Evolutionary conservation across 2,113 vertebrate genomes (phyloP), one percentile per base, ranked within the genome.

Genomic region (Callipepla californica): DNA sequence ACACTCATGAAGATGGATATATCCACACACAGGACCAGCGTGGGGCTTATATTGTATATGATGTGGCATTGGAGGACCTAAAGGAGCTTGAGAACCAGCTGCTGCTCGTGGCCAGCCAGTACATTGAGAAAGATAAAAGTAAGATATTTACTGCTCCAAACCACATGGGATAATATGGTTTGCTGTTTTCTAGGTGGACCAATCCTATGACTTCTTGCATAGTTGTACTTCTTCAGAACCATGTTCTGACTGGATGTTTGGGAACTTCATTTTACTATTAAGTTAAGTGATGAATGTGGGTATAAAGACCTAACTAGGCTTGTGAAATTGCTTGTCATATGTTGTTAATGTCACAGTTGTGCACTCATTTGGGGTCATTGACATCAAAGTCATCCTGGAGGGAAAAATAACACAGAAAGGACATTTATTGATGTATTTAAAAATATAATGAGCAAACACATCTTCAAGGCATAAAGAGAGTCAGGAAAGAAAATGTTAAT

Each of bases 21-120:
- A 58, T 98, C 86, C 97, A 98, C 88, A 97, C 95, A 9, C 97
- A 97, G 95, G 98, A 98, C 92, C 97, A 97, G 50, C 48, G 30
- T 50, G 97, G 98, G 7, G 67, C 96, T 22, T 97, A 92, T 19
- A n/a, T 98, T 25, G 87, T 97, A 45, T 97, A 97, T 25, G 87
- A 98, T 9, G 66, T 55, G 7, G 98, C 98, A 59, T 78, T 98
- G 88, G 87, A 74, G n/a, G 98, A 98, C 81, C 76, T 98, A 89
- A 72, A 97, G 57, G 93, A 98, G 9, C 87, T 98, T 65, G 95
- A 97, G 94, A 87, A 93, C 18, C 95, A 97, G 67, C 77, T 98
- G 53, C 92, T 98, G 55, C 96, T 98, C 4, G 25, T 98, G 55
- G 96, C 96, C 36, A 98, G 98, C 4, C 91, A 94, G 38, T 98